These are phyloP conservation scores for Eubasilissa regina DNA, from an alignment of 1,140 invertebrate species.

Conservation along the genomic window DNA sequence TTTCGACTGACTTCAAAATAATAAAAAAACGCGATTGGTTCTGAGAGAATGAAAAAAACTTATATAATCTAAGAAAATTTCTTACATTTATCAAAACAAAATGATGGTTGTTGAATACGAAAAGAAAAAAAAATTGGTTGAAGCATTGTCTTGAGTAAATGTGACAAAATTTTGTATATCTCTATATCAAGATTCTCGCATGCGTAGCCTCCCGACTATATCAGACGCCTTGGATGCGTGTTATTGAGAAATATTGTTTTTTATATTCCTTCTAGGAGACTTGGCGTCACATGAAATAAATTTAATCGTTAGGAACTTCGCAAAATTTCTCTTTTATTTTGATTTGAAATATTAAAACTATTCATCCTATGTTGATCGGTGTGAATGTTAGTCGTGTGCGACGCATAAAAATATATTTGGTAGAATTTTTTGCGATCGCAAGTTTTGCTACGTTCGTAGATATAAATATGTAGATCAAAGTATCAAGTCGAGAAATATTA, in stretches of 20 bases:
- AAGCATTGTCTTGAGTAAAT: not conserved
- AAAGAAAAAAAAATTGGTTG: not conserved
- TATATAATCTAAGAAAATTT: too few species aligned
- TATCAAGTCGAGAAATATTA: too few species aligned
- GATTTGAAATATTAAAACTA: slow-evolving; percentile 34
- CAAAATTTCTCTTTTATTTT: slow-evolving; percentile 29
- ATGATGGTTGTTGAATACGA: not conserved
- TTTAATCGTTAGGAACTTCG: slow-evolving; percentile 36
- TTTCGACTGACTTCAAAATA: too few species aligned
- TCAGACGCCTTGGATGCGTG: slow-evolving; percentile 8
- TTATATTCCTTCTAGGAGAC: slow-evolving; percentile 33
- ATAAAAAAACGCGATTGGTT: too few species aligned
- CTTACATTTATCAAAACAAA: not conserved
- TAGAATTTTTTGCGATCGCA: not conserved
- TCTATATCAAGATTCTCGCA: slow-evolving; percentile 24
- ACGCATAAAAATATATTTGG: slow-evolving; percentile 13
- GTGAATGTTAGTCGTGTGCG: slow-evolving; percentile 4
- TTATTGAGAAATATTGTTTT: slow-evolving; percentile 40
- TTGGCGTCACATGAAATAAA: slow-evolving; percentile 35
- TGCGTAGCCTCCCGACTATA: slow-evolving; percentile 17
- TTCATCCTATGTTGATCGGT: slow-evolving; percentile 11
- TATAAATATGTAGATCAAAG: too few species aligned
- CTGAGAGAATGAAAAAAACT: too few species aligned
- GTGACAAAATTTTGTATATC: slow-evolving; percentile 27
- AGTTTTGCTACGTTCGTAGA: not conserved